A percentile compares a stretch with the other conserved stretches of the same genome.
These are phyloP conservation scores for Xestia c-nigrum DNA, from an alignment of 2,888 invertebrate genomes.

Conservation along the genomic window DNA sequence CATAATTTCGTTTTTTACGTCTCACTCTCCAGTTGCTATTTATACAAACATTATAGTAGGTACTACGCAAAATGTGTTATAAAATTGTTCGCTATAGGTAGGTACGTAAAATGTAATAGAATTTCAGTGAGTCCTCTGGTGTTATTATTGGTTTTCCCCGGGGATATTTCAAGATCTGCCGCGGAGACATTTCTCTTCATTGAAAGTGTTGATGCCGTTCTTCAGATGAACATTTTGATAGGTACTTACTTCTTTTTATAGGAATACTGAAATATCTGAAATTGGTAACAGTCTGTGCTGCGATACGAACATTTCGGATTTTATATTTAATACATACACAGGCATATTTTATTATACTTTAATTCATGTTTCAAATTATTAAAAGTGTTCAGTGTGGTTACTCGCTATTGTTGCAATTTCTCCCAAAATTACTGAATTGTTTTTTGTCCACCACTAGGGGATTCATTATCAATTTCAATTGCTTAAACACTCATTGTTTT, in stretches of 20 bases:
- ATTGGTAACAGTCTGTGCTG: slow-evolving; percentile 16
- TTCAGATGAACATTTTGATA: slow-evolving; percentile 39
- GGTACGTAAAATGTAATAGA: slow-evolving; percentile 61
- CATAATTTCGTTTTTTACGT: slow-evolving; percentile 63
- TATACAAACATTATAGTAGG: slow-evolving; percentile 54
- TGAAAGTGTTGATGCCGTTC: slow-evolving; percentile 54
- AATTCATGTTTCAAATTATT: background rate
- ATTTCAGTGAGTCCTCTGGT: slow-evolving; percentile 59
- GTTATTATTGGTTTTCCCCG: slow-evolving; percentile 66
- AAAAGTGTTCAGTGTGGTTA: background rate
- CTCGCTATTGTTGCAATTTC: background rate
- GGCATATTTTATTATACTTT: background rate
- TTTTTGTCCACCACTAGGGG: background rate
- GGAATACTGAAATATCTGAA: slow-evolving; percentile 35
- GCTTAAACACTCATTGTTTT: no score
- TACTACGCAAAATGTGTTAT: slow-evolving; percentile 58
- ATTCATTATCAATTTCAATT: background rate
- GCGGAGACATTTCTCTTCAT: slow-evolving; percentile 60
- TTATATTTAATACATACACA: background rate
- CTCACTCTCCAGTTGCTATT: slow-evolving; percentile 55
- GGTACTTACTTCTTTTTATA: slow-evolving; percentile 13
- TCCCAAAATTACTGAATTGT: background rate
- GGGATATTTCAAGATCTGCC: slow-evolving; percentile 61
- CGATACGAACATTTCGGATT: slow-evolving; percentile 3
- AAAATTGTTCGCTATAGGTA: slow-evolving; percentile 57